Conservation (phyloP, 2,797 vertebrate species). For the Bothrops alternatus region DNA sequence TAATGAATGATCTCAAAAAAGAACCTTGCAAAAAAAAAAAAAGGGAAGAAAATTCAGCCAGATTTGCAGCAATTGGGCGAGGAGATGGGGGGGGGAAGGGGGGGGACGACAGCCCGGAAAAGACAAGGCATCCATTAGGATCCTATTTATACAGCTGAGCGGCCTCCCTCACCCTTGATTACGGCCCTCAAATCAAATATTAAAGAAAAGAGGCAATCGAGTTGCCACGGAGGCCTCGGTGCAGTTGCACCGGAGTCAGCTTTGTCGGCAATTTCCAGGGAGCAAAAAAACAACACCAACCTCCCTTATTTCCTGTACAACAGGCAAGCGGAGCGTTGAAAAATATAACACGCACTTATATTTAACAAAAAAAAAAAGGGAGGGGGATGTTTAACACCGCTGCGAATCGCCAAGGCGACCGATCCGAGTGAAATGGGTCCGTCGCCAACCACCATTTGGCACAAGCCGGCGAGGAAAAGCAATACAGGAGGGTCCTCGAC, state of each 20-base stretch:
- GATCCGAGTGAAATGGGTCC: neutral
- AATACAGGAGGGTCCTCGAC: neutral
- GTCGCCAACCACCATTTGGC: neutral
- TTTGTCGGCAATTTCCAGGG: neutral
- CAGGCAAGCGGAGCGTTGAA: neutral
- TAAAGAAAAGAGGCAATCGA: neutral
- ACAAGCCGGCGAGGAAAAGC: neutral
- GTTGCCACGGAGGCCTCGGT: neutral
- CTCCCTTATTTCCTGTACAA: rapidly evolving
- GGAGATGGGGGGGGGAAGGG: neutral
- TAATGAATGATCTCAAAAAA: neutral
- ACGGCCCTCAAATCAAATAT: neutral
- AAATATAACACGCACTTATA: neutral
- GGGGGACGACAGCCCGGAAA: neutral
- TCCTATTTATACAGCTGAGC: neutral
- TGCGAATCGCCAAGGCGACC: neutral
- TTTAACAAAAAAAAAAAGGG: no score
- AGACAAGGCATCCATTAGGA: neutral
- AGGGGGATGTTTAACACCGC: neutral
- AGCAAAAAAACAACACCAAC: neutral
- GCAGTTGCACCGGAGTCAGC: neutral
- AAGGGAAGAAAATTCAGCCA: no score
- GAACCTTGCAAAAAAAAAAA: neutral
- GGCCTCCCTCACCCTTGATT: neutral
- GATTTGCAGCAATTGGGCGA: neutral